Evolutionary conservation across 2,888 invertebrate genomes (phyloP).

Genomic region (Endomychus coccineus): DNA sequence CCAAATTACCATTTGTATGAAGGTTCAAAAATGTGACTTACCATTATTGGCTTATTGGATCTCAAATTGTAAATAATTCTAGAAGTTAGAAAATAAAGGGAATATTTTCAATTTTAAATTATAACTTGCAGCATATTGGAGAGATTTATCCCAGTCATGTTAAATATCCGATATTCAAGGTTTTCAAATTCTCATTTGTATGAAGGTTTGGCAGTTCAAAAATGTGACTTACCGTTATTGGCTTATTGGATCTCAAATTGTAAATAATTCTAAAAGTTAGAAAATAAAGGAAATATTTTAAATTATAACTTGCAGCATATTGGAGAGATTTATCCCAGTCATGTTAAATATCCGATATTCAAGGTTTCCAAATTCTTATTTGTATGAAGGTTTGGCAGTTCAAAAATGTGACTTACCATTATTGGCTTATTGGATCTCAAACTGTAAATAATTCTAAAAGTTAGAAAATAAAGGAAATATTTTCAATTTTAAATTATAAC

Average conservation of each 20-base stretch:
- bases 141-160: no score
- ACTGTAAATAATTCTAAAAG: conserved; percentile 13
- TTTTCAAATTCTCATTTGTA: conserved; percentile 47
- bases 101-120: no score
- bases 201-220: conserved; percentile 54
- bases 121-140: no score
- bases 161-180: no score
- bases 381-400: conserved; percentile 56
- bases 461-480: no score
- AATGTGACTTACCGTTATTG: conserved; percentile 53
- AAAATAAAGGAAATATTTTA: no score
- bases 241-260: conserved; percentile 46
- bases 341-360: no score
- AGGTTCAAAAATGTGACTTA: conserved; percentile 56
- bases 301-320: no score
- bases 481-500: no score
- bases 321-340: no score
- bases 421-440: conserved; percentile 48
- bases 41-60: conserved; percentile 51
- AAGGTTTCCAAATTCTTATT: conserved; percentile 36
- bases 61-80: conserved; percentile 13
- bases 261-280: conserved; percentile 10
- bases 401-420: conserved; percentile 55
- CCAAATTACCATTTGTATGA: conserved; percentile 46
- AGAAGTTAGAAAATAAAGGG: no score